phyloP scores from a whole-genome alignment of 2,797 vertebrate genomes.

The Chelonia mydas region DNA sequence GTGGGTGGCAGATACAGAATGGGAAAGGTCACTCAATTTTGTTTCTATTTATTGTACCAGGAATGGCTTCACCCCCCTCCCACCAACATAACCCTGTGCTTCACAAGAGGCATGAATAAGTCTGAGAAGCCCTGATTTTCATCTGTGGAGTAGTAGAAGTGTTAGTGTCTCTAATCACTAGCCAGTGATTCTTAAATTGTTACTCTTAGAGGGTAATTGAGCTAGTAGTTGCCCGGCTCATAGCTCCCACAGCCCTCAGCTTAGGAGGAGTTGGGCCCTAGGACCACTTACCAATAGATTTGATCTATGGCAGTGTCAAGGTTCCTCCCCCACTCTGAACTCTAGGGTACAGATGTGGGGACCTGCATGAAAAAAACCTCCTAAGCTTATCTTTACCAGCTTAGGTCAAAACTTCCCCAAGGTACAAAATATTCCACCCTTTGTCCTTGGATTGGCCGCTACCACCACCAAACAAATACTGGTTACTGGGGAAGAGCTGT shows the following conservation, averaged over 20 bases:
- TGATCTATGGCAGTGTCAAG: not conserved
- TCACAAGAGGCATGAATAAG: not conserved
- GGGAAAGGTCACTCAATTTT: not conserved
- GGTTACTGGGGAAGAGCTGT: too few species aligned
- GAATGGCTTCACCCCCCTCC: not conserved
- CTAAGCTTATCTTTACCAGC: too few species aligned
- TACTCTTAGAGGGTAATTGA: not conserved
- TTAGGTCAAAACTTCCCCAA: too few species aligned
- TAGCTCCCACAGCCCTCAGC: not conserved
- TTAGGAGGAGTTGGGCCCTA: not conserved
- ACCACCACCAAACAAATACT: too few species aligned
- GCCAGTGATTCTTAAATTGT: not conserved
- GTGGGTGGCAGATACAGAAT: fast-evolving
- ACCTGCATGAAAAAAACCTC: too few species aligned
- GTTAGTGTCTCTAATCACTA: not conserved
- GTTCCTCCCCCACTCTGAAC: too few species aligned
- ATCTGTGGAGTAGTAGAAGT: not conserved
- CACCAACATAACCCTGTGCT: not conserved
- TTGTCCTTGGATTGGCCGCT: too few species aligned
- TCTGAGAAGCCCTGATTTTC: not conserved
- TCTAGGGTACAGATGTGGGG: too few species aligned
- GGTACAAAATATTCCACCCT: too few species aligned
- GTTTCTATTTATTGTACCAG: not conserved
- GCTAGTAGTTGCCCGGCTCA: not conserved
- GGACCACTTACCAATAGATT: not conserved